Evolutionary conservation across 2,888 invertebrate genomes (phyloP).

Genomic region (Acheta domesticus): DNA sequence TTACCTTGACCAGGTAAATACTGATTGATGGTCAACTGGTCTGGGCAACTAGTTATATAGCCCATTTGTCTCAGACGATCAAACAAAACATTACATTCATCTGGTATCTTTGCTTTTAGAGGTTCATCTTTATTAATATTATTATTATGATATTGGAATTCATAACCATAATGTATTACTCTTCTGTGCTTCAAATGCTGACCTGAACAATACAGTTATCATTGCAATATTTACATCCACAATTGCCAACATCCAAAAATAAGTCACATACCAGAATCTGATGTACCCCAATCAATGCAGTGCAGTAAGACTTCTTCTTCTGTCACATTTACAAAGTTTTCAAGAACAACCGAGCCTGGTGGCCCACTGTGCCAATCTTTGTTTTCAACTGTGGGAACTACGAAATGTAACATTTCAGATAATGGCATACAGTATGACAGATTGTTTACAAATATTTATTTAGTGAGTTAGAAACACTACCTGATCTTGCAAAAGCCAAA

Average conservation of each 20-base stretch:
- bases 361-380: constrained; percentile 48
- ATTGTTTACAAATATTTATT: not conserved
- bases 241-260: too few species aligned
- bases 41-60: constrained; percentile 53
- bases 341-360: constrained; percentile 64
- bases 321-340: constrained; percentile 65
- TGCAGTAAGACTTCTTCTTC: constrained; percentile 64
- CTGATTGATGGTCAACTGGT: constrained; percentile 82
- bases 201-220: constrained; percentile 20
- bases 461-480: constrained; percentile 46
- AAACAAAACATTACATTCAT: constrained; percentile 65
- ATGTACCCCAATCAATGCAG: constrained; percentile 54
- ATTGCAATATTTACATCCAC: too few species aligned
- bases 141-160: constrained; percentile 84
- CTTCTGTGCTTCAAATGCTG: constrained; percentile 68
- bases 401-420: constrained; percentile 29
- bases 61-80: constrained; percentile 51
- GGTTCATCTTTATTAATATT: constrained; percentile 73
- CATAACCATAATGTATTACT: constrained; percentile 89
- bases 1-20: constrained; percentile 80
- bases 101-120: constrained; percentile 65
- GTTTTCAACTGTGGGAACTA: constrained; percentile 47
- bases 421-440: not conserved
- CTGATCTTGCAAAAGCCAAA: constrained; percentile 60
- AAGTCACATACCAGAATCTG: not conserved